Evolutionary conservation across 2,113 vertebrate species (phyloP), one percentile per base, ranked within the genome.

Genomic region (Apteryx owenii): DNA sequence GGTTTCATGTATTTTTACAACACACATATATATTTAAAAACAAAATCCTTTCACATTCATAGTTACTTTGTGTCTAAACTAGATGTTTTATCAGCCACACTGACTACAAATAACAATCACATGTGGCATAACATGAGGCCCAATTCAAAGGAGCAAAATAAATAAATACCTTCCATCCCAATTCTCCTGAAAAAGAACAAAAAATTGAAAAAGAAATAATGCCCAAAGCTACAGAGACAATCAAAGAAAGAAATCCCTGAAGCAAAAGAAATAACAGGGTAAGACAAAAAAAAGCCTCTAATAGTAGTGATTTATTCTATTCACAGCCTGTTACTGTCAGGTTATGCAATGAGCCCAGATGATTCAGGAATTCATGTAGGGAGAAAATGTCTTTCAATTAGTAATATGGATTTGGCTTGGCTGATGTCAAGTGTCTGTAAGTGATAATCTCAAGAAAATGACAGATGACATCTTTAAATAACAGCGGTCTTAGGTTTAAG

Each of bases 261-360:
- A 91, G 21, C 79, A 85, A 88, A 90, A 16, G 2, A 84, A 92
- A 3, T 42, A 82, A 68, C 14, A 68, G 38, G 9, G 10, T 60
- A 54, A 88, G 40, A 56, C 12, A 58, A 61, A 26, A 64, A 69
- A 75, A 16, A 15, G 48, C 22, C 9, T 91, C 18, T 87, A 89
- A 92, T 60, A 9, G 60, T 28, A 89, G 33, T 85, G 84, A 96
- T 95, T 93, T 93, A 85, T 58, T 85, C 86, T 54, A 82, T 77
- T 31, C 66, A 93, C 12, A 92, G 29, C 12, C 71, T 82, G 44
- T 75, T 85, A 95, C 58, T 29, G 72, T 92, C 86, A 93, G 38
- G 31, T 82, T 93, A 83, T 46, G 10, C 50, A 92, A 91, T 1
- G 4, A 93, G 60, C 10, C 46, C 66, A 68, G 44, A 62, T 68